phyloP scores from a whole-genome alignment of 2,797 vertebrate genomes.

The Hypotaenidia philippensis region DNA sequence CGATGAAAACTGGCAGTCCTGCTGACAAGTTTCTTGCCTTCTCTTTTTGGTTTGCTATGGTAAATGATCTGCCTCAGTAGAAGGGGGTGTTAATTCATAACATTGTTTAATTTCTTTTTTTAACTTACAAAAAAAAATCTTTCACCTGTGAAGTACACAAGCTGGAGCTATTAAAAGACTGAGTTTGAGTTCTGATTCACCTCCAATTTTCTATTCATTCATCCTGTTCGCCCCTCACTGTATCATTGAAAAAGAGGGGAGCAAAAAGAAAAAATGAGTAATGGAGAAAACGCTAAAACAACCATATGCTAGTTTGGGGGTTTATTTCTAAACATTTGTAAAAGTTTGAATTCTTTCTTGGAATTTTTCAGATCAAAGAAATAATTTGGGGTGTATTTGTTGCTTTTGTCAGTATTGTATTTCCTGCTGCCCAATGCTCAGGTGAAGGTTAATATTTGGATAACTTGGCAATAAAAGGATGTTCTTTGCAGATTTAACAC shows the following conservation, averaged over 20 bases:
- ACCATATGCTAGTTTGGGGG: accelerated
- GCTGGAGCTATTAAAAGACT: not conserved
- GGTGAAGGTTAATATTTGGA: not conserved
- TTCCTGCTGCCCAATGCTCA: not conserved
- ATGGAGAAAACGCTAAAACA: not conserved
- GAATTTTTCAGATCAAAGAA: not conserved
- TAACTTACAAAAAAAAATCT: not conserved
- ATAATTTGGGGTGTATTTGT: not conserved
- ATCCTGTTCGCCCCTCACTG: accelerated
- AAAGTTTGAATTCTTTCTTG: not conserved
- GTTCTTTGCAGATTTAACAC: not conserved
- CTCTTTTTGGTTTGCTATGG: not conserved
- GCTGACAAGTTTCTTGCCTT: not conserved
- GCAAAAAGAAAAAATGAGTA: not conserved
- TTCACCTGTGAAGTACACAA: not conserved
- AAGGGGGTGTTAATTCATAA: not conserved
- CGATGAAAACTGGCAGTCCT: not conserved
- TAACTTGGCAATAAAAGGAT: not conserved
- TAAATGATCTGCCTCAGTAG: not conserved
- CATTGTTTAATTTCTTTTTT: not conserved
- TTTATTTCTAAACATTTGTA: not conserved
- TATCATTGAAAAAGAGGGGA: not conserved
- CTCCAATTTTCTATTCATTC: not conserved
- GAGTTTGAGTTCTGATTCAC: not conserved
- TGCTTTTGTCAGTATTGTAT: not conserved